Conservation (phyloP, 2,888 invertebrate species). For the Agrotis segetum region DNA sequence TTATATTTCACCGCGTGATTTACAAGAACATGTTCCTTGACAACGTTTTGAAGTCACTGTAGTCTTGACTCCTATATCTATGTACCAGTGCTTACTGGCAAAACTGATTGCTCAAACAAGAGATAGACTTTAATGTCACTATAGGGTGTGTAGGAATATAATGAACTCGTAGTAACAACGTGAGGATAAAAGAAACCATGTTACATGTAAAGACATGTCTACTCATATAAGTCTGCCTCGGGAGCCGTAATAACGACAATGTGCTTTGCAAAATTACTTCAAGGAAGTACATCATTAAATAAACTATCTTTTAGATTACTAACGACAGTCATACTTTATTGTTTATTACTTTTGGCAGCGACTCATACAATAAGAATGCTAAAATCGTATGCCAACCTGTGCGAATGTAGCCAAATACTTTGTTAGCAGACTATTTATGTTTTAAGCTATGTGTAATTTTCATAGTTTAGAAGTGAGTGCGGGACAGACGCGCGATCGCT, state of each 20-base stretch:
- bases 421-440: constrained; percentile 3
- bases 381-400: neutral
- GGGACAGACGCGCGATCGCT: constrained; percentile 2
- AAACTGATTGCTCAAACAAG: no score
- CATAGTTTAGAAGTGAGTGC: constrained; percentile 2
- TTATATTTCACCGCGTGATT: constrained; percentile 20
- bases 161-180: neutral
- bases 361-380: neutral
- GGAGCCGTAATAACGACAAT: constrained; percentile 1
- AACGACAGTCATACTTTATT: neutral
- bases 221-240: neutral
- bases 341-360: neutral
- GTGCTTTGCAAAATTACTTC: constrained; percentile 8
- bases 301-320: neutral
- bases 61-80: neutral
- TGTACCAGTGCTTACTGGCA: neutral
- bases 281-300: neutral
- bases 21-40: constrained; percentile 5
- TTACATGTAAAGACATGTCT: constrained; percentile 2
- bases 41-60: neutral
- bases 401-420: neutral
- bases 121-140: neutral
- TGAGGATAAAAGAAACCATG: neutral
- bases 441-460: neutral
- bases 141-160: neutral